These are phyloP conservation scores for Lochmaea crataegi DNA, from an alignment of 2,888 invertebrate species.

Conservation along the genomic window DNA sequence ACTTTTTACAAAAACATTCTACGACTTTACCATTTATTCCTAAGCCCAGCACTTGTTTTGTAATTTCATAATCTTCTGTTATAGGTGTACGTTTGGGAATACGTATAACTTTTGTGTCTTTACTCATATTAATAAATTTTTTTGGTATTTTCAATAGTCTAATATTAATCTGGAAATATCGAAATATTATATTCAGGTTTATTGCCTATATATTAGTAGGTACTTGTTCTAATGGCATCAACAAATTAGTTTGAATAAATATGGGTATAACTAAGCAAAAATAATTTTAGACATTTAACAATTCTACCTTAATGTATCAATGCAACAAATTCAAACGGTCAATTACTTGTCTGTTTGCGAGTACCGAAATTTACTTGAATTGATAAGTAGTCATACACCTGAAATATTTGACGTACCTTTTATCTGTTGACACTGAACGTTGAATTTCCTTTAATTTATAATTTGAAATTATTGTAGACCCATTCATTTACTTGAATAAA, in stretches of 20 bases:
- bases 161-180: background rate
- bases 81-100: constrained; percentile 83
- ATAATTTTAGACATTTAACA: background rate
- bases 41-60: constrained; percentile 91
- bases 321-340: background rate
- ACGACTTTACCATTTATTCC: constrained; percentile 99
- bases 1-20: constrained; percentile 85
- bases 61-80: constrained; percentile 91
- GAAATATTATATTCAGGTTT: background rate
- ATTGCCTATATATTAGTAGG: background rate
- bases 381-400: constrained; percentile 11
- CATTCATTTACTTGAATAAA: constrained; percentile 20
- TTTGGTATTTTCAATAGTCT: constrained; percentile 25
- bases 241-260: background rate
- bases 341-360: background rate
- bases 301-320: background rate
- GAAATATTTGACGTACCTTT: constrained; percentile 22
- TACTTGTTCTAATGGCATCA: constrained; percentile 16
- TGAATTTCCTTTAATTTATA: constrained; percentile 10
- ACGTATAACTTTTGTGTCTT: constrained; percentile 55
- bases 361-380: background rate
- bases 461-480: constrained; percentile 14
- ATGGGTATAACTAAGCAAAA: background rate
- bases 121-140: constrained; percentile 43
- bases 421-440: constrained; percentile 9